Base-by-base conservation (phyloP, 1,140 invertebrate genomes). In the Trachymyrmex septentrionalis region DNA sequence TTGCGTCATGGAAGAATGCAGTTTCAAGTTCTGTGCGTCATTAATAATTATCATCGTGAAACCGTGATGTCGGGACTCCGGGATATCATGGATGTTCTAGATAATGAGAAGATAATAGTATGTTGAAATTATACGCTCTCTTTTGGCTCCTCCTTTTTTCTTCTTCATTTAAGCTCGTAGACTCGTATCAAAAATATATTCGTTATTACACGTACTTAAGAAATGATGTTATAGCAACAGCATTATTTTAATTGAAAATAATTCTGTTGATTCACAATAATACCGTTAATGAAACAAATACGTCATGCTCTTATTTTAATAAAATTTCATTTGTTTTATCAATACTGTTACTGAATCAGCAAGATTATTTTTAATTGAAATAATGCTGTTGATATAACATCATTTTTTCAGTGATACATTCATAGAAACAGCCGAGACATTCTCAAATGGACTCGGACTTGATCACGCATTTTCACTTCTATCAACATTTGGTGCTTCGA, bases 61-160 rank as follows among this genome's bases (percentile, higher is more conserved):
- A 48, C 34, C n/a, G 27, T 16, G 50, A 24, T 78, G 63, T 85
- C 63, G 63, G 12, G 21, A 67, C 59, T 53, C 78, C 63, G 63
- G 12, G 21, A 67, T 34, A 86, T 12, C 34, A 14, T 64, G 44
- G n/a, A 61, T 24, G 34, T 57, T 84, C 53, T 66, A 63, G 86
- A 85, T 88, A 85, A 89, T 75, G 73, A 88, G 77, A 73, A 61
- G 78, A 89, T 86, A 80, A 88, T 12, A 88, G 48, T 78, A 50
- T 61, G 19, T 16, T 55, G 21, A 76, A 50, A 87, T 80, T 88
- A 84, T 76, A 85, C 4, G 34, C 55, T 55, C 53, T 30, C 14
- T 48, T 64, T 30, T 27, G 53, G 10, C n/a, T 63, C 19, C 4
- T 66, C 27, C 38, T 72, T 76, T 78, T 14, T 53, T 73, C 21